Evolutionary conservation across 1,140 invertebrate species (phyloP), one percentile per base, ranked within the genome.

Genomic region (Drosophila pruinosa): DNA sequence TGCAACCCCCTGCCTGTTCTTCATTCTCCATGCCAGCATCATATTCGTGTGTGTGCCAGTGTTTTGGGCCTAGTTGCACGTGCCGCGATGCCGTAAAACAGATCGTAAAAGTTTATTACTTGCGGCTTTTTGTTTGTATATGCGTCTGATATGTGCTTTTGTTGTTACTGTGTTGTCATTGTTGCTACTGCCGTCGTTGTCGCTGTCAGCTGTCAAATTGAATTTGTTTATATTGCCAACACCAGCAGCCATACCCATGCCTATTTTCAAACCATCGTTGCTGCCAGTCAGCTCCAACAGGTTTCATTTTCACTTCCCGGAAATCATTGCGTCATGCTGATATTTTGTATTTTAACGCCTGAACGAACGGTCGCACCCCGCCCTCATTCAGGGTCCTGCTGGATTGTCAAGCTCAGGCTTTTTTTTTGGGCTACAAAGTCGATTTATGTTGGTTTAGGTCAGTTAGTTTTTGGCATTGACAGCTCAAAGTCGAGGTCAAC

Each of bases 291-390:
- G 39, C 74, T 80, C 77, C 77, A 88, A 90, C 88, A 88, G 82
- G 82, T 88, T 88, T 88, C 82, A 88, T 88, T 80, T 88, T 83
- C 75, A 81, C 72, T 82, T 76, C 68, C 83, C 89, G 89, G 89
- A 90, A 90, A 85, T 90, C 89, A 89, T 86, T 85, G 89, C 85
- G 89, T 90, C 89, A 90, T 90, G 89, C 89, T 90, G 89, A 90
- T 89, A 90, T 90, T 86, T 81, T 89, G 86, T 89, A 89, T 90
- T 90, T 90, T 89, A 86, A 85, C 88, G 62, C 67, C 75, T 47
- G 36, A 34, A 2, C n/a, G 21, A 1, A n/a, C 48, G 19, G 0
- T 7, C 15, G 22, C 24, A 12, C 19, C 28, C 56, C 47, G 53
- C 54, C 65, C 48, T 24, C 53, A 36, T 21, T 34, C 38, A 22